A percentile compares a stretch with the other conserved stretches of the same genome.
Evolutionary conservation across 2,797 vertebrate genomes (phyloP).

Genomic region (Leptoclinus maculatus): DNA sequence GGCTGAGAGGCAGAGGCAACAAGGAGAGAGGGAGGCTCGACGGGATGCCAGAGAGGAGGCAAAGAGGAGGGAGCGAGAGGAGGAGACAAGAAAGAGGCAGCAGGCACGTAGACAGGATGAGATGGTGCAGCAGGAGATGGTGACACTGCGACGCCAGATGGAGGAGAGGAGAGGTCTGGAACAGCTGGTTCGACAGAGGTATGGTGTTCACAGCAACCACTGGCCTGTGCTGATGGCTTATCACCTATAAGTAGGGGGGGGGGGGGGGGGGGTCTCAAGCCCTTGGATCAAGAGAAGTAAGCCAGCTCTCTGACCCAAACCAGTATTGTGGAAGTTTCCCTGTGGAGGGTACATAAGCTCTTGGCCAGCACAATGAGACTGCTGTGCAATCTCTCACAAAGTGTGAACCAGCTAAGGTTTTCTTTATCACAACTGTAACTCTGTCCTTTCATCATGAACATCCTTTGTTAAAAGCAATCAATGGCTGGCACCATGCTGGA

Average conservation of each 20-base stretch:
- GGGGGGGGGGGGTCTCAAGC: no score
- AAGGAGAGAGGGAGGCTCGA: conserved; percentile 79
- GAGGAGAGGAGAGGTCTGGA: conserved; percentile 82
- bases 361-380: neutral
- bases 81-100: conserved; percentile 83
- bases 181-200: conserved; percentile 85
- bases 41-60: conserved; percentile 83
- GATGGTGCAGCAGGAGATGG: conserved; percentile 90
- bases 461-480: neutral
- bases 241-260: neutral
- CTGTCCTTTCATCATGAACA: neutral
- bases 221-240: conserved; percentile 13
- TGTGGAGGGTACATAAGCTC: neutral
- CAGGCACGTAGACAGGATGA: conserved; percentile 86
- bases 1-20: conserved; percentile 81
- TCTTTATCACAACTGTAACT: neutral
- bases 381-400: conserved; percentile 21
- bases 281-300: neutral
- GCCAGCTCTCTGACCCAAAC: conserved; percentile 8
- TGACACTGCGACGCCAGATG: conserved; percentile 89
- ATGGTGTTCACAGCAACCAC: conserved; percentile 57
- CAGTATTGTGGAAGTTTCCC: neutral
- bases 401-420: neutral
- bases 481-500: neutral
- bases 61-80: conserved; percentile 78